phyloP scores from a whole-genome alignment of 2,113 vertebrate species.

The Hoplias malabaricus region DNA sequence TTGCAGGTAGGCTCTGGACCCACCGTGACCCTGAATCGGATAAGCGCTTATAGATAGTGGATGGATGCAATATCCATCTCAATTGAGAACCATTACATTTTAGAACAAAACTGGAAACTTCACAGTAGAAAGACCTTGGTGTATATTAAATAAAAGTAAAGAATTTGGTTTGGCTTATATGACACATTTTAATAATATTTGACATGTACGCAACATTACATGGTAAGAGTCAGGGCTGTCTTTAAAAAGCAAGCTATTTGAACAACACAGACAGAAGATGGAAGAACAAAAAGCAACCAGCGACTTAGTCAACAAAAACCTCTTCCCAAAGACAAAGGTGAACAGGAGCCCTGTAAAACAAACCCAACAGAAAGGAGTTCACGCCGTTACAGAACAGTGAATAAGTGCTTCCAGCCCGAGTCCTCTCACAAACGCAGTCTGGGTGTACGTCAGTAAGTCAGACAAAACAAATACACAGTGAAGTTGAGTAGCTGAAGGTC shows the following conservation, averaged over 20 bases:
- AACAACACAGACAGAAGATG: background rate
- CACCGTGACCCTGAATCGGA: too few species aligned
- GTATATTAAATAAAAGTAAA: too few species aligned
- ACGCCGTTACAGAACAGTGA: background rate
- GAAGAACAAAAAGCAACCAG: background rate
- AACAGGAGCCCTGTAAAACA: background rate
- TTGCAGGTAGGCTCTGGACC: too few species aligned
- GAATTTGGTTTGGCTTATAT: too few species aligned
- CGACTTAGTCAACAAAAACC: background rate
- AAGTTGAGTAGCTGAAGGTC: slow-evolving; percentile 1
- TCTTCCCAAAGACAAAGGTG: background rate
- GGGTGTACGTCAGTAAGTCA: background rate
- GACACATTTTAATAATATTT: too few species aligned
- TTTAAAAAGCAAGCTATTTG: background rate
- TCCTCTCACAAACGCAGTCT: background rate
- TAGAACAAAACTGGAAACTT: too few species aligned
- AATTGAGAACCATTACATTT: too few species aligned
- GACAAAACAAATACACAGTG: background rate
- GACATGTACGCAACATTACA: too few species aligned
- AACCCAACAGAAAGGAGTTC: background rate
- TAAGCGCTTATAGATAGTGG: too few species aligned
- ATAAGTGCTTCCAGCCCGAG: background rate
- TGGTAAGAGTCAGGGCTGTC: too few species aligned
- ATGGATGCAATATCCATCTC: too few species aligned
- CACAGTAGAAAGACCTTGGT: too few species aligned